Conservation (phyloP, 2,888 invertebrate species). For the Andrena chrysosceles region DNA sequence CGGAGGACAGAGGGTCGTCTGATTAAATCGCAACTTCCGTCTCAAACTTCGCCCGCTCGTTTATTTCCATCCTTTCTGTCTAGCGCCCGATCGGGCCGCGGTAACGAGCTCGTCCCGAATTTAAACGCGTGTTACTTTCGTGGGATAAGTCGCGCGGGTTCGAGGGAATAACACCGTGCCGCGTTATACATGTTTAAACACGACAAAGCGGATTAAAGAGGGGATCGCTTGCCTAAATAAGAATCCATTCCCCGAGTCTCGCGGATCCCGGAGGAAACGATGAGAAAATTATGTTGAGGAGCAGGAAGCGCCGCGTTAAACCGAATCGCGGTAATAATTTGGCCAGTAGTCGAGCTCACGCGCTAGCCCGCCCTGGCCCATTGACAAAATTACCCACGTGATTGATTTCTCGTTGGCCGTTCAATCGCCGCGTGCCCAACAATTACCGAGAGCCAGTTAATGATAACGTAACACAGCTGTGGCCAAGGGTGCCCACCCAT, state of each 20-base stretch:
- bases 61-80: background rate
- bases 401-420: conserved; percentile 56
- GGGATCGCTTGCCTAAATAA: background rate
- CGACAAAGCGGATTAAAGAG: background rate
- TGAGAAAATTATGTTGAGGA: conserved; percentile 56
- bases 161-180: background rate
- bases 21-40: conserved; percentile 22
- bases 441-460: conserved; percentile 47
- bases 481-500: conserved; percentile 4
- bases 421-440: conserved; percentile 10
- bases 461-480: conserved; percentile 34
- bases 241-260: conserved; percentile 13
- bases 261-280: background rate
- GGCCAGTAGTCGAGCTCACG: conserved; percentile 1
- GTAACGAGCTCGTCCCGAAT: conserved; percentile 13
- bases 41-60: background rate
- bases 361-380: conserved; percentile 7
- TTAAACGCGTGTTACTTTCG: background rate
- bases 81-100: background rate
- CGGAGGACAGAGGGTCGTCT: background rate
- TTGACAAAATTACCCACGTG: conserved; percentile 38
- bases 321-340: conserved; percentile 47
- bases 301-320: conserved; percentile 51
- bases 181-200: background rate
- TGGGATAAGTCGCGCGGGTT: background rate